Percentiles rank a stretch among this genome's conserved stretches.
Evolutionary conservation across 1,140 invertebrate genomes (phyloP).

Genomic region (Drosophila sechellia): DNA sequence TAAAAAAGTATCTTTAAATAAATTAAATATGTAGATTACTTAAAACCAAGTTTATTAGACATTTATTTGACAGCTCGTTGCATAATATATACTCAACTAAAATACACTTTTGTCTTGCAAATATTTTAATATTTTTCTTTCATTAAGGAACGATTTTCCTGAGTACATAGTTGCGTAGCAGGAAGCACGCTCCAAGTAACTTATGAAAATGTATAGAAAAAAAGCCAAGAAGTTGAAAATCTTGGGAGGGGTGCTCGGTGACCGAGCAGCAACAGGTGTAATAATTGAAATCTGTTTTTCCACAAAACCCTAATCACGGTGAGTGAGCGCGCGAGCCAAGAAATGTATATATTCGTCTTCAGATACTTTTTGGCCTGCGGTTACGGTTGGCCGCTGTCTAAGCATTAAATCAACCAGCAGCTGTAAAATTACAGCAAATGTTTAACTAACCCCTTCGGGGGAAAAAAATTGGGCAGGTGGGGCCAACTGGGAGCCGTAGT

Average conservation of each 20-base stretch:
- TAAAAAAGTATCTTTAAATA: background rate
- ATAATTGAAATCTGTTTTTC: slow-evolving; percentile 76
- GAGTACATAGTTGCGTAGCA: slow-evolving; percentile 54
- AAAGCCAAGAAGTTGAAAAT: slow-evolving; percentile 28
- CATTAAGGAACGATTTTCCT: slow-evolving; percentile 5
- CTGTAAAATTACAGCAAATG: slow-evolving; percentile 71
- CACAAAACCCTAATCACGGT: slow-evolving; percentile 73
- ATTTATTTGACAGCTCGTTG: background rate
- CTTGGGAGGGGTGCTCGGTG: slow-evolving; percentile 47
- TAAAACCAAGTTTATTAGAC: too few relatives aligned
- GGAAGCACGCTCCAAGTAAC: slow-evolving; percentile 75
- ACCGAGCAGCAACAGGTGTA: slow-evolving; percentile 70
- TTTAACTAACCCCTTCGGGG: slow-evolving; percentile 14
- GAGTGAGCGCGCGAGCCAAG: slow-evolving; percentile 42
- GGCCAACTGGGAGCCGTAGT: background rate
- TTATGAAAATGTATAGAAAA: slow-evolving; percentile 53
- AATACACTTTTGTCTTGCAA: background rate
- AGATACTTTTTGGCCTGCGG: slow-evolving; percentile 55
- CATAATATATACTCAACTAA: too few relatives aligned
- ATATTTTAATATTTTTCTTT: background rate
- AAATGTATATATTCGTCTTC: slow-evolving; percentile 33
- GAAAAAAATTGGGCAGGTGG: slow-evolving; percentile 24
- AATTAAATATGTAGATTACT: too few relatives aligned
- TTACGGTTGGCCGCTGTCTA: slow-evolving; percentile 53
- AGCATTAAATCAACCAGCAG: slow-evolving; percentile 68